Base-by-base conservation (phyloP, 1,140 invertebrate genomes). In the Drosophila pruinosa region DNA sequence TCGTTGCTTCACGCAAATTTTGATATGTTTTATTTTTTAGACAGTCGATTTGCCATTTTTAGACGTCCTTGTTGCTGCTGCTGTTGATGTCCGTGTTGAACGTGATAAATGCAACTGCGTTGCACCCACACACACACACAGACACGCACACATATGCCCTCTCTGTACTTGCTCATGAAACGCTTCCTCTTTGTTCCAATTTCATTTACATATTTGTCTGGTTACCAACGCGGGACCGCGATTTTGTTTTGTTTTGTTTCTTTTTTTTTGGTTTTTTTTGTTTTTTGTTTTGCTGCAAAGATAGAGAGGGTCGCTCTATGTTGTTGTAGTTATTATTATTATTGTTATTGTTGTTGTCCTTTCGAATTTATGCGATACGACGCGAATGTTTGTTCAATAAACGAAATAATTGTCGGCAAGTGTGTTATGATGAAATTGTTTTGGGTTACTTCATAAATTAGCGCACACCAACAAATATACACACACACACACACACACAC, bases 401-500 rank as follows among this genome's bases (percentile, higher is more conserved):
- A 86, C 81, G 82, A 86, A 86, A 86, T 86, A 86, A 86, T 86
- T 86, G 81, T 72, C 78, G 79, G 81, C 81, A 81, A 86, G 79
- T 86, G 81, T 86, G 81, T 86, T 86, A 78, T 86, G 82, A 88
- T 86, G 78, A 86, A 86, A 86, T 86, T 86, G 82, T 86, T 88
- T 86, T 86, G 81, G 81, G 81, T 88, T 86, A 88, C 81, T 86
- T 86, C 82, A 88, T 86, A 86, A 86, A 86, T 86, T 86, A 86
- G 78, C 78, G 74, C 78, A 83, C 73, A 83, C 63, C 52, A 69
- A 19, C 8, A 17, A 17, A 45, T 4, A n/a, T 3, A n/a, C 48
- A 53, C n/a, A 19, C 26, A 36, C 7, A 45, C 31, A 58, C 24
- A 28, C 17, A 45, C 56, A 34, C 26, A 4, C 1, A 17, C 28